Evolutionary conservation across 2,113 vertebrate genomes (phyloP).

Genomic region (Epinephelus lanceolatus): DNA sequence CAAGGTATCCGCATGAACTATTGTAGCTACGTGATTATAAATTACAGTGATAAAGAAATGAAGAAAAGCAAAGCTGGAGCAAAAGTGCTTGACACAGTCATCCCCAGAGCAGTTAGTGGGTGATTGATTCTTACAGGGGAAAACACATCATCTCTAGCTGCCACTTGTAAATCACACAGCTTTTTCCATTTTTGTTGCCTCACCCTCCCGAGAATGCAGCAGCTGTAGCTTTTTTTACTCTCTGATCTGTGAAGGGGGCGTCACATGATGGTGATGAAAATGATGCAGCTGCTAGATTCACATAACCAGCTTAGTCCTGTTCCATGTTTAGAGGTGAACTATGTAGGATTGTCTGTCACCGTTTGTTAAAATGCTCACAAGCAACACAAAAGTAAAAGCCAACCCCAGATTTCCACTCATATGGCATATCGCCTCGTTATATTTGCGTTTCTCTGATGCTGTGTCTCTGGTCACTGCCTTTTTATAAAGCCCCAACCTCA

Average conservation of each 20-base stretch:
- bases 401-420: too few species aligned
- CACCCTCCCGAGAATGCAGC: background rate
- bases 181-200: background rate
- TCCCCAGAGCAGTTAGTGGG: background rate
- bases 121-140: background rate
- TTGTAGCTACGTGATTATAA: conserved; percentile 1
- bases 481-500: too few species aligned
- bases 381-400: too few species aligned
- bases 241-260: background rate
- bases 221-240: background rate
- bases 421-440: rapidly evolving
- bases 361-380: too few species aligned
- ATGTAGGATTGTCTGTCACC: too few species aligned
- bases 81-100: background rate
- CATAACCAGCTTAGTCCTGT: background rate
- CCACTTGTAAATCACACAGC: background rate
- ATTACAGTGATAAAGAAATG: conserved; percentile 1
- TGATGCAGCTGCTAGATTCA: background rate
- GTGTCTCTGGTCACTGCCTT: too few species aligned
- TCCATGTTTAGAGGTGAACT: too few species aligned
- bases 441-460: too few species aligned
- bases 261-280: background rate
- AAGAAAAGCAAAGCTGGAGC: background rate
- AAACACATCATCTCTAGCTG: background rate
- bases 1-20: conserved; percentile 5